Evolutionary conservation across 2,888 invertebrate genomes (phyloP).

Genomic region (Philhelius pedissequus): DNA sequence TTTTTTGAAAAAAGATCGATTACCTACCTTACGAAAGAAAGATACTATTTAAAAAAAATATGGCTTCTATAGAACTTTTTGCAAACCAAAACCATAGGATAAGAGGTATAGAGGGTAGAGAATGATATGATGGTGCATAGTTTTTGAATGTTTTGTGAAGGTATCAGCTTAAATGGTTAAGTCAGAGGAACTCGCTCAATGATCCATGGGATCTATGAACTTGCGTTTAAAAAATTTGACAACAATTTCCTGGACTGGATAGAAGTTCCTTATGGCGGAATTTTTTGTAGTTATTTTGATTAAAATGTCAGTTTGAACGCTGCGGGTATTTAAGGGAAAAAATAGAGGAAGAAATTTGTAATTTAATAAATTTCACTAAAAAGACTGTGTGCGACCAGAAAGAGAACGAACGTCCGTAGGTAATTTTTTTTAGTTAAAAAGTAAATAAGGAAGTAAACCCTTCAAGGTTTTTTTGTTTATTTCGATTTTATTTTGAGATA

Average conservation of each 20-base stretch:
- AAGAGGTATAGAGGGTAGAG: neutral
- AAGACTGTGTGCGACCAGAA: too few relatives aligned
- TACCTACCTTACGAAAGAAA: neutral
- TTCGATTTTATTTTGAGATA: too few relatives aligned
- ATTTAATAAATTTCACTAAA: too few relatives aligned
- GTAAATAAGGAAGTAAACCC: too few relatives aligned
- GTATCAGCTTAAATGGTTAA: slow-evolving; percentile 16
- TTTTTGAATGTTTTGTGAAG: slow-evolving; percentile 20
- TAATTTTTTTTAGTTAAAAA: too few relatives aligned
- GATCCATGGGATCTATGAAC: neutral
- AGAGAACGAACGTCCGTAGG: too few relatives aligned
- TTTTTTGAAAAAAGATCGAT: neutral
- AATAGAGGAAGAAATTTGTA: too few relatives aligned
- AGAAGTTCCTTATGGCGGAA: neutral
- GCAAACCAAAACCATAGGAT: neutral
- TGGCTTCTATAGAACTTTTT: neutral
- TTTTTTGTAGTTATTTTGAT: too few relatives aligned
- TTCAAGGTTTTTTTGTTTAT: too few relatives aligned
- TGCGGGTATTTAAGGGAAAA: too few relatives aligned
- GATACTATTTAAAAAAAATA: neutral
- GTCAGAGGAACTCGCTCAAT: slow-evolving; percentile 5
- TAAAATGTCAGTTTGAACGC: too few relatives aligned
- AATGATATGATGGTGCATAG: neutral
- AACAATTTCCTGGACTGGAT: neutral
- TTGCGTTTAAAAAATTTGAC: neutral